phyloP scores from a whole-genome alignment of 2,113 vertebrate species.

The Zosterops pallidus region DNA sequence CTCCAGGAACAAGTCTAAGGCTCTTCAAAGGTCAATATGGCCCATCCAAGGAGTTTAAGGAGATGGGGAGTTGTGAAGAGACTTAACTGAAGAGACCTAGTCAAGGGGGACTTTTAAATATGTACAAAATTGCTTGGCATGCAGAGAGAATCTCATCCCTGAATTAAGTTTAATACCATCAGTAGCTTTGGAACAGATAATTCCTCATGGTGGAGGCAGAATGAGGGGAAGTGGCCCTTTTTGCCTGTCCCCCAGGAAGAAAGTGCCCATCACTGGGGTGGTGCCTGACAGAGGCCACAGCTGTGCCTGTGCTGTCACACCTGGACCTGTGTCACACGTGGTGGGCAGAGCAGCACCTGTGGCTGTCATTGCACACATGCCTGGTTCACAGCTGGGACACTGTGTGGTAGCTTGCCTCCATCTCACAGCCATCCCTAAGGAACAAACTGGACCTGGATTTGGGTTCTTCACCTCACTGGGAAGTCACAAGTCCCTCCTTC shows the following conservation, averaged over 20 bases:
- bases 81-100: background rate
- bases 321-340: accelerated
- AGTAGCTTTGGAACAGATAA: background rate
- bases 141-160: background rate
- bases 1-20: background rate
- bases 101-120: background rate
- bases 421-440: background rate
- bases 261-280: background rate
- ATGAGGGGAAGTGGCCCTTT: background rate
- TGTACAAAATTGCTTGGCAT: background rate
- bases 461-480: background rate
- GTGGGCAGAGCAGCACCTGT: background rate
- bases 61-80: background rate
- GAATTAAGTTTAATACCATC: background rate
- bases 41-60: background rate
- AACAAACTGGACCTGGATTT: background rate
- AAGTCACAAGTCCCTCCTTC: background rate
- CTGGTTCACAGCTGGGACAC: background rate
- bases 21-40: background rate
- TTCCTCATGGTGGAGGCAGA: background rate
- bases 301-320: background rate
- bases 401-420: background rate
- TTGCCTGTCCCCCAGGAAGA: background rate
- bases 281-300: background rate
- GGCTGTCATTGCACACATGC: accelerated